These are phyloP conservation scores for Lacanobia oleracea DNA, from an alignment of 2,888 invertebrate genomes.

Conservation along the genomic window DNA sequence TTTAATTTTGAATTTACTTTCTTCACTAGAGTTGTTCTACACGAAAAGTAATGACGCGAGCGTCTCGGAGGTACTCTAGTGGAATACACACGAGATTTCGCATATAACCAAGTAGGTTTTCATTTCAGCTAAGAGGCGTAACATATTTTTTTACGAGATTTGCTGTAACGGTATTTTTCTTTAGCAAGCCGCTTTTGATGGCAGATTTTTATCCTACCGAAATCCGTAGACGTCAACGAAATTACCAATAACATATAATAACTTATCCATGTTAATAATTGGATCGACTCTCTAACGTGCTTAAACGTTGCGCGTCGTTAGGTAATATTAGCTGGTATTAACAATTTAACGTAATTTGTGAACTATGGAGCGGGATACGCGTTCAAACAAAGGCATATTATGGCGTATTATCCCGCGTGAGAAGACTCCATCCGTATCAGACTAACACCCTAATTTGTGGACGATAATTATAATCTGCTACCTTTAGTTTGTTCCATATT, in stretches of 20 bases:
- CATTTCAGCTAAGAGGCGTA: constrained; percentile 58
- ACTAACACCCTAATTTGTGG: constrained; percentile 9
- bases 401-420: constrained; percentile 37
- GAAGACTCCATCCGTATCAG: constrained; percentile 30
- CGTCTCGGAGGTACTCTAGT: constrained; percentile 52
- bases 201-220: constrained; percentile 28
- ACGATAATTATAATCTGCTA: neutral
- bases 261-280: constrained; percentile 42
- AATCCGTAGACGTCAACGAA: constrained; percentile 4
- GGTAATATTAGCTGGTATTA: constrained; percentile 52
- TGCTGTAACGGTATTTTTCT: constrained; percentile 46
- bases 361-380: constrained; percentile 46
- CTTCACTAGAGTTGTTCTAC: constrained; percentile 55
- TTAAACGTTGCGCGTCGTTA: constrained; percentile 54
- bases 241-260: constrained; percentile 19
- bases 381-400: constrained; percentile 49
- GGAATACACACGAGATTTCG: constrained; percentile 59
- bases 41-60: constrained; percentile 59
- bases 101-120: constrained; percentile 54
- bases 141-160: constrained; percentile 56
- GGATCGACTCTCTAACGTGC: constrained; percentile 48
- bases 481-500: neutral
- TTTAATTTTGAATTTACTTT: constrained; percentile 64
- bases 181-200: constrained; percentile 32
- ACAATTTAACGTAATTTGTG: constrained; percentile 59